Base-by-base conservation (phyloP, 2,888 invertebrate genomes). In the Lithophane semibrunnea region DNA sequence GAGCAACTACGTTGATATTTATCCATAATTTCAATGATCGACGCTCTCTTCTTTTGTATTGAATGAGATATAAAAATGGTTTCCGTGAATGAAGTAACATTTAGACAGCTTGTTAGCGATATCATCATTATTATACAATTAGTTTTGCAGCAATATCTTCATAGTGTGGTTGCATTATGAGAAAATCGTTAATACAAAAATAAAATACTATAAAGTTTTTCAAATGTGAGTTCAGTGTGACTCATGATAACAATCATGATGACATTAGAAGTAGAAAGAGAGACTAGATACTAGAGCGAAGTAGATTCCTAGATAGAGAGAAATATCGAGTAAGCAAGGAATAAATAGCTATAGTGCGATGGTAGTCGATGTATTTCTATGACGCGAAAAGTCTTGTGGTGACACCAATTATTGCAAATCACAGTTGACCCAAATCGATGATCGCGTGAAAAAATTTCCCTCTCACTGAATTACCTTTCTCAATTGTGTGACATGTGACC, bases 1-100 rank as follows among this genome's bases (percentile, higher is more conserved):
- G 69, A 83, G 86, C 69, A 84, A 86, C 75, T 47, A 60, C 66
- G n/a, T 54, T 54, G 47, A 67, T 82, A 85, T 66, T 83, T 82
- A 82, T 71, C 76, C 77, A 82, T 82, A 52, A 68, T 68, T 71
- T 61, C 68, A 74, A 80, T 63, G 63, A 73, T 68, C n/a, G 58
- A 70, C 82, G 61, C 71, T 85, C 81, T 66, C 76, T 70, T 85
- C 5, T 5, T 61, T 67, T 37, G 21, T 81, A 76, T 81, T 82
- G 76, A 85, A 81, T 72, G 56, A 58, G 68, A 65, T 65, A 72
- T 65, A 49, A 64, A 84, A 68, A 42, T 69, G 10, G 42, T 75
- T 75, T 85, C 85, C 85, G 71, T 29, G 29, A n/a, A 58, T 85
- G 60, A 56, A 58, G 85, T 72, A 75, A 80, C 18, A 58, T 9